Evolutionary conservation across 2,797 vertebrate genomes (phyloP), one percentile per base, ranked within the genome.

Genomic region (Cirrhinus mrigala): DNA sequence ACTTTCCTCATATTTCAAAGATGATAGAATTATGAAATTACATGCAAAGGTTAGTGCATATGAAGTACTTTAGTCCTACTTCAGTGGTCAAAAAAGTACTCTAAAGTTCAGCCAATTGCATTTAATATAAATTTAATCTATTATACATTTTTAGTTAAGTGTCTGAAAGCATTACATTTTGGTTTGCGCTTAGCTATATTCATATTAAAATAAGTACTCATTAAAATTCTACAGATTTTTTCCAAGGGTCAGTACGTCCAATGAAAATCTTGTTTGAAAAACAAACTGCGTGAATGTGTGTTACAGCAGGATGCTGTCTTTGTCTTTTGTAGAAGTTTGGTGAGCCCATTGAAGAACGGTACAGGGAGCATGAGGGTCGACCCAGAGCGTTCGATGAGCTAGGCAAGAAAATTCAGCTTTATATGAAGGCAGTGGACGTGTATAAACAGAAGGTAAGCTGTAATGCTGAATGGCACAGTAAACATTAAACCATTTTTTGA

Each of bases 381-480:
- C 97, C 97, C 9, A 96, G 96, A 92, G 97, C 96, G 85, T 95
- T 99, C 92, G 97, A 98, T 83, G 97, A 98, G 83, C 92, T 99
- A 60, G 97, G 97, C 80, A 98, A 97, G 90, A 98, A 97, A 91
- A 94, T 98, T 81, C 98, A 99, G 56, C 93, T 97, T 70, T 96
- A 97, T 91, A 96, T 98, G 95, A 99, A 99, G 94, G 95, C 95
- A 89, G 94, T 97, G 85, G 97, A 98, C 91, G 94, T 93, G n/a
- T 97, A 94, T 90, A 98, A 96, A 93, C 97, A 96, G 84, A 98
- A 98, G 96, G 98, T 99, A 94, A 83, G 85, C 27, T 33, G 52
- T 2, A 20, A 29, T 29, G 60, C 60, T 64, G 27, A 7, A 15
- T 24, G 58, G 9, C 58, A 24, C n/a, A 24, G n/a, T 60, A 10